A percentile compares a stretch with the other conserved stretches of the same genome.
Evolutionary conservation across 2,113 vertebrate genomes (phyloP).

Genomic region (Ornithorhynchus anatinus): DNA sequence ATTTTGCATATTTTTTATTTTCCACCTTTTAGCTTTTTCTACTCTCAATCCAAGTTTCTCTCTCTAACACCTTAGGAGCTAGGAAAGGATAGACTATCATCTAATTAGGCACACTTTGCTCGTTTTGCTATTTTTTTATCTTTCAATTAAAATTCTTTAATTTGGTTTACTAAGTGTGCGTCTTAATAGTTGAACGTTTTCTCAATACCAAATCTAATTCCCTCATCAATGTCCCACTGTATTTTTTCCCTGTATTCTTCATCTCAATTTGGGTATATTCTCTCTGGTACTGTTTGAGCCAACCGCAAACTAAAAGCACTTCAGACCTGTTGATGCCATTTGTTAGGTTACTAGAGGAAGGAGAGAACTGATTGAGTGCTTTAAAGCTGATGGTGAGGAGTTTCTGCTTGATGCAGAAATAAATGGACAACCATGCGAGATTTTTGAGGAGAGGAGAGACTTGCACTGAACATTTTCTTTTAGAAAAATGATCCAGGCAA

Average conservation of each 20-base stretch:
- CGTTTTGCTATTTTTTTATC: background rate
- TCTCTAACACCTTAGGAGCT: background rate
- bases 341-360: background rate
- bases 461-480: too few species aligned
- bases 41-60: too few species aligned
- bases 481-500: too few species aligned
- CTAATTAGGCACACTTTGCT: background rate
- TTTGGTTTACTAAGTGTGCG: constrained; percentile 2
- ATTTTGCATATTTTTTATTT: background rate
- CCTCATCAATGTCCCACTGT: background rate
- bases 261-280: background rate
- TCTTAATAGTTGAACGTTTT: background rate
- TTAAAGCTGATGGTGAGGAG: too few species aligned
- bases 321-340: background rate
- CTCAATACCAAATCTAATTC: background rate
- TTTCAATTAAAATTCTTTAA: background rate
- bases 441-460: too few species aligned
- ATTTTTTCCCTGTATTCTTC: background rate
- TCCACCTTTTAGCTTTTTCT: too few species aligned
- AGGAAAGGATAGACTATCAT: background rate
- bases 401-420: too few species aligned
- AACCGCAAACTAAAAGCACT: background rate
- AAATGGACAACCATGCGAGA: too few species aligned
- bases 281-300: background rate
- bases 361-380: too few species aligned